Evolutionary conservation across 2,797 vertebrate genomes (phyloP).

Genomic region (Psittacula derbiana): DNA sequence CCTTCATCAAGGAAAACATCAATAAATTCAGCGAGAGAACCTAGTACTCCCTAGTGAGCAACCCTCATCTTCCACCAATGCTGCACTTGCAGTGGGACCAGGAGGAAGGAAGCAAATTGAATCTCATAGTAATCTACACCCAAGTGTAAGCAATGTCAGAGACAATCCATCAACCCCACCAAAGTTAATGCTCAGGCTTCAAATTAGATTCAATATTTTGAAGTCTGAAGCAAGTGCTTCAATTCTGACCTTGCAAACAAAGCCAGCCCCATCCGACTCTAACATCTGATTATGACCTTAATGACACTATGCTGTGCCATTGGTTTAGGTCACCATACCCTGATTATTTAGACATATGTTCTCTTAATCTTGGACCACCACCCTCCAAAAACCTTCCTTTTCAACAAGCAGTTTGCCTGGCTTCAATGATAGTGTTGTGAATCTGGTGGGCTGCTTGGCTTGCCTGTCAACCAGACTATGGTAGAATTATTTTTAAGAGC

Average conservation of each 20-base stretch:
- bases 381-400: neutral
- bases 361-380: neutral
- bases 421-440: neutral
- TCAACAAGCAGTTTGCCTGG: neutral
- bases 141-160: neutral
- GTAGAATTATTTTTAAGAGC: neutral
- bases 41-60: neutral
- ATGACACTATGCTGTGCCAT: accelerated
- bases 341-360: accelerated
- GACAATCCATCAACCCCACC: neutral
- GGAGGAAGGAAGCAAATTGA: neutral
- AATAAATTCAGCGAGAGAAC: neutral
- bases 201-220: accelerated
- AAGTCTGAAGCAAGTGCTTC: neutral
- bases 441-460: neutral
- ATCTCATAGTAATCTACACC: neutral
- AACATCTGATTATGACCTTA: neutral
- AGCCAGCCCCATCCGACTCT: accelerated
- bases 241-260: neutral
- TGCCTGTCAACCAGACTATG: neutral
- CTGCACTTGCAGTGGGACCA: neutral
- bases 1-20: neutral
- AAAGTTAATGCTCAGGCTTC: neutral
- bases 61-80: neutral
- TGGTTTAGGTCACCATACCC: accelerated